phyloP scores from a whole-genome alignment of 37 sponge, comb jelly and placozoan species.

The Corticium candelabrum region DNA sequence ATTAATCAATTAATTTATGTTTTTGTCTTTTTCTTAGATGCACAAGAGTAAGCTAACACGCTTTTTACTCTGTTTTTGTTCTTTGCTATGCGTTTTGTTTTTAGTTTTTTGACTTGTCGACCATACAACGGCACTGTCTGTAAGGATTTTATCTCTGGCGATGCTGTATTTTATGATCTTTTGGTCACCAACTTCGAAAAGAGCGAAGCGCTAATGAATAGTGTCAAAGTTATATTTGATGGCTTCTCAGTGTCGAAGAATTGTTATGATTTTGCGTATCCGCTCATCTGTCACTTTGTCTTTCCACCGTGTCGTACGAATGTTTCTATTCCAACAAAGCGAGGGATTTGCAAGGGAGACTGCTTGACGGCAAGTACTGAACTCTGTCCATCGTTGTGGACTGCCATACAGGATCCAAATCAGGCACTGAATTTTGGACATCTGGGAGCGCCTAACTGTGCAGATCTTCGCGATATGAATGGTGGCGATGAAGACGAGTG shows the following conservation, averaged over 20 bases:
- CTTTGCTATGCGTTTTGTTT: no score
- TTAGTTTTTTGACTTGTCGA: no score
- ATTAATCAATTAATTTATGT: no score
- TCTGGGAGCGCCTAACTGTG: slow-evolving; percentile 36
- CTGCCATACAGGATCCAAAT: background rate
- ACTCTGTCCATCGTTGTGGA: slow-evolving; percentile 30
- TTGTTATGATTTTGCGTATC: slow-evolving; percentile 5
- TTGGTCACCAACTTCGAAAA: background rate
- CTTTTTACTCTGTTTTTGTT: no score
- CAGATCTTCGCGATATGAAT: slow-evolving; percentile 10
- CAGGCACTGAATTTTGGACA: background rate
- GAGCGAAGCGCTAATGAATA: background rate
- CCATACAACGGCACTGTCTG: no score
- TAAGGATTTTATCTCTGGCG: no score
- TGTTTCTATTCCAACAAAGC: slow-evolving; percentile 22
- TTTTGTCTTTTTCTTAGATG: no score
- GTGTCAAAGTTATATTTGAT: background rate
- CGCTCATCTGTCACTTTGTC: slow-evolving; percentile 48
- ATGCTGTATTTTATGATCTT: no score
- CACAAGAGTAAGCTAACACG: no score
- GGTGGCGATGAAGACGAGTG: slow-evolving; percentile 50
- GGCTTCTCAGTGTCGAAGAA: background rate
- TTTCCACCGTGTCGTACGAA: slow-evolving; percentile 62
- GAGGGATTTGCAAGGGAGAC: slow-evolving; percentile 38
- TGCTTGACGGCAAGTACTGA: slow-evolving; percentile 29